These are phyloP conservation scores for Capreolus pygargus DNA, from an alignment of 2,113 vertebrate genomes.

Conservation along the genomic window DNA sequence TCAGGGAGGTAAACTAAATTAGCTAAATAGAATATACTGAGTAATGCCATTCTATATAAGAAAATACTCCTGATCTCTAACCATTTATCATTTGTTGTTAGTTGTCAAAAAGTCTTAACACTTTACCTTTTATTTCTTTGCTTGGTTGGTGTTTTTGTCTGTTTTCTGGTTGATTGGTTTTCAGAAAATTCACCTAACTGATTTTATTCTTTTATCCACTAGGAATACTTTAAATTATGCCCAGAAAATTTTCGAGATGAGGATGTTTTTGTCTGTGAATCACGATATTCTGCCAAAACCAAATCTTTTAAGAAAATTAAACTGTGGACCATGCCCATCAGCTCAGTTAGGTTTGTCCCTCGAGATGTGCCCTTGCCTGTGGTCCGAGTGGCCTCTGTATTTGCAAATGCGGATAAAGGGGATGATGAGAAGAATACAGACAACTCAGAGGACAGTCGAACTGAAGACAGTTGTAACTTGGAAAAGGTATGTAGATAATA, in stretches of 20 bases:
- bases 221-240: slow-evolving; percentile 98
- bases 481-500: slow-evolving; percentile 82
- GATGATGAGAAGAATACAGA: slow-evolving; percentile 91
- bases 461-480: slow-evolving; percentile 82
- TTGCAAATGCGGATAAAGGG: slow-evolving; percentile 90
- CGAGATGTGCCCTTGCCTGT: slow-evolving; percentile 94
- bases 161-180: neutral
- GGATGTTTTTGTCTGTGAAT: slow-evolving; percentile 97
- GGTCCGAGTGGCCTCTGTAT: slow-evolving; percentile 97
- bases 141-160: slow-evolving; percentile 1
- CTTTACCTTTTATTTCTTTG: neutral
- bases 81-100: slow-evolving; percentile 31
- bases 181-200: slow-evolving; percentile 29
- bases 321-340: slow-evolving; percentile 97
- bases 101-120: slow-evolving; percentile 20
- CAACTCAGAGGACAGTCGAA: slow-evolving; percentile 87
- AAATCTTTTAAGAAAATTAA: slow-evolving; percentile 99
- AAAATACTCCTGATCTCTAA: neutral
- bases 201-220: slow-evolving; percentile 36
- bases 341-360: slow-evolving; percentile 93
- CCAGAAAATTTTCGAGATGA: slow-evolving; percentile 94
- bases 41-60: neutral
- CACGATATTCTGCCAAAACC: slow-evolving; percentile 97
- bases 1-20: neutral
- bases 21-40: neutral